Evolutionary conservation across 2,113 vertebrate genomes (phyloP).

Genomic region (Dasyornis broadbenti): DNA sequence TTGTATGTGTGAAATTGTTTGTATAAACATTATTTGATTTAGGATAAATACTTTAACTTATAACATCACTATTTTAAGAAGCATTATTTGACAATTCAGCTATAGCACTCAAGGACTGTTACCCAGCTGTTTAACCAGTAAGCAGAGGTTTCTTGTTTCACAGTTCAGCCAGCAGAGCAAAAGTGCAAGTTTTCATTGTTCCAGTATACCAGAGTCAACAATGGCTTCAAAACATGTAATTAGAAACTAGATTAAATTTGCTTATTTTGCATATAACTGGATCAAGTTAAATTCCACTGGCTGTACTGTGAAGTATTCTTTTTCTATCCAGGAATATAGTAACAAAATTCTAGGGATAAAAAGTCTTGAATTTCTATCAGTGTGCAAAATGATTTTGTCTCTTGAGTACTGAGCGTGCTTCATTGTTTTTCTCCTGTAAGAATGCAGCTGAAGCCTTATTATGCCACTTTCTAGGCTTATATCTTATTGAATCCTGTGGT

Average conservation of each 20-base stretch:
- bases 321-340: not conserved
- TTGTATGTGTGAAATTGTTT: not conserved
- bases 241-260: not conserved
- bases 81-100: not conserved
- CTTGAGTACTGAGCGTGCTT: not conserved
- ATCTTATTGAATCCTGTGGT: not conserved
- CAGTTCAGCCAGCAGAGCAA: not conserved
- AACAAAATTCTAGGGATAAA: not conserved
- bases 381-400: not conserved
- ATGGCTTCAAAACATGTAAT: not conserved
- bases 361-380: not conserved
- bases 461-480: not conserved
- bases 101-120: fast-evolving
- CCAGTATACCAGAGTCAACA: not conserved
- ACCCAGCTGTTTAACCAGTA: not conserved
- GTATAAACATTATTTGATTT: not conserved
- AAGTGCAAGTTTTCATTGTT: not conserved
- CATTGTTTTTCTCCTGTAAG: not conserved
- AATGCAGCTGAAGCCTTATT: not conserved
- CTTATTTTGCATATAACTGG: not conserved
- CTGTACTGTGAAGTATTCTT: not conserved
- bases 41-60: not conserved
- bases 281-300: not conserved
- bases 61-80: not conserved
- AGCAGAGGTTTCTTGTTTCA: not conserved